phyloP scores from a whole-genome alignment of 37 sponge, comb jelly and placozoan species.

The Corticium candelabrum region DNA sequence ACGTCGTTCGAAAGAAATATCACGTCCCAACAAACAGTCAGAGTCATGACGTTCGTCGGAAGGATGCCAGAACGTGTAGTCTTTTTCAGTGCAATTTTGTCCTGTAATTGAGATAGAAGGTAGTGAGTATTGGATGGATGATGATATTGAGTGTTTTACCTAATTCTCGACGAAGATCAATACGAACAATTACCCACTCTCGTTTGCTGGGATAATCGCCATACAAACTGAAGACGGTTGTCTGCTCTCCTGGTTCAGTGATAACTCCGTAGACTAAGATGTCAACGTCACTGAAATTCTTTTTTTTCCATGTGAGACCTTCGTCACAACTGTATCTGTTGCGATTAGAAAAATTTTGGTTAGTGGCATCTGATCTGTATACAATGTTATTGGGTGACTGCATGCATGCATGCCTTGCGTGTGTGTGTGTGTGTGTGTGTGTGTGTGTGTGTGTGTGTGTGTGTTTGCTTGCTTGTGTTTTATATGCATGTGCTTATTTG shows the following conservation, averaged over 20 bases:
- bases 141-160: too few species aligned
- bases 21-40: constrained; percentile 17
- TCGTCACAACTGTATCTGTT: constrained; percentile 73
- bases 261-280: constrained; percentile 61
- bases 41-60: constrained; percentile 20
- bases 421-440: too few species aligned
- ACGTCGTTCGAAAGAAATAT: constrained; percentile 6
- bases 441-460: too few species aligned
- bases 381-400: too few species aligned
- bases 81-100: constrained; percentile 6
- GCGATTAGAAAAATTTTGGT: constrained; percentile 15
- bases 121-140: too few species aligned
- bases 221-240: constrained; percentile 51
- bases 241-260: constrained; percentile 84
- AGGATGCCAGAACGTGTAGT: constrained; percentile 20
- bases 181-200: constrained; percentile 36
- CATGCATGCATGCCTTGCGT: too few species aligned
- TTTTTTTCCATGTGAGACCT: constrained; percentile 65
- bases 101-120: too few species aligned
- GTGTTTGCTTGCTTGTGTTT: too few species aligned
- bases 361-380: too few species aligned
- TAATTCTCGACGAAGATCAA: constrained; percentile 22
- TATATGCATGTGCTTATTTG: too few species aligned
- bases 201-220: constrained; percentile 13
- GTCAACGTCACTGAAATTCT: constrained; percentile 27